Conservation (phyloP, 2,113 vertebrate species). For the Hipposideros armiger region DNA sequence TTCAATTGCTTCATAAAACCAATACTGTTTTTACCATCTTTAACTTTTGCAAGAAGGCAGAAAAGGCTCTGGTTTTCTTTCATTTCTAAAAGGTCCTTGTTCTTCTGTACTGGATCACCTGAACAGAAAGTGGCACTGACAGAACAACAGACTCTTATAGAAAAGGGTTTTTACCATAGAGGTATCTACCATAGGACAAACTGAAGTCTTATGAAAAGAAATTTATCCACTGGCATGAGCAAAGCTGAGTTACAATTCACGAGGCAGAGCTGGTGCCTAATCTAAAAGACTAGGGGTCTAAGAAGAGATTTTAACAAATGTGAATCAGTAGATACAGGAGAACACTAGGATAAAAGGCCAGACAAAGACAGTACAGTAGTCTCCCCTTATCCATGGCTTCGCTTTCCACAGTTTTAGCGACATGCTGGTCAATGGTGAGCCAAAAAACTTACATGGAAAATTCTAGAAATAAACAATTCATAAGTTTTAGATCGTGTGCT, state of each 20-base stretch:
- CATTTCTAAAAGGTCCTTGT: not conserved
- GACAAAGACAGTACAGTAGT: not conserved
- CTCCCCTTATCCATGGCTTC: not conserved
- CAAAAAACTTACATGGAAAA: not conserved
- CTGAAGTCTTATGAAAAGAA: not conserved
- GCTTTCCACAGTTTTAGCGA: not conserved
- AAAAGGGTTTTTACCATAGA: not conserved
- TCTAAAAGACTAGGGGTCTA: not conserved
- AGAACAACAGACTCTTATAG: constrained; percentile 32
- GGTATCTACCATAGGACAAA: constrained; percentile 30
- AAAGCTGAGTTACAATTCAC: constrained; percentile 4
- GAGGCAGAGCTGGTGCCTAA: not conserved
- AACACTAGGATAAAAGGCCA: not conserved
- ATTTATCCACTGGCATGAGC: not conserved
- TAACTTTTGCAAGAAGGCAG: constrained; percentile 10
- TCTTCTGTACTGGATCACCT: not conserved
- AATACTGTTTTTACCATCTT: not conserved
- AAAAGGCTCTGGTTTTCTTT: constrained; percentile 23
- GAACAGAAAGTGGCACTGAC: not conserved
- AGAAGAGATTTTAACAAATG: constrained; percentile 31
- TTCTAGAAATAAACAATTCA: not conserved
- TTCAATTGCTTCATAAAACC: not conserved
- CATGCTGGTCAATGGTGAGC: not conserved
- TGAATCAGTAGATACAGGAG: not conserved
- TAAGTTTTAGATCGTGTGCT: not conserved